Base-by-base conservation (phyloP, 2,797 vertebrate species). In the Leuciscus waleckii region DNA sequence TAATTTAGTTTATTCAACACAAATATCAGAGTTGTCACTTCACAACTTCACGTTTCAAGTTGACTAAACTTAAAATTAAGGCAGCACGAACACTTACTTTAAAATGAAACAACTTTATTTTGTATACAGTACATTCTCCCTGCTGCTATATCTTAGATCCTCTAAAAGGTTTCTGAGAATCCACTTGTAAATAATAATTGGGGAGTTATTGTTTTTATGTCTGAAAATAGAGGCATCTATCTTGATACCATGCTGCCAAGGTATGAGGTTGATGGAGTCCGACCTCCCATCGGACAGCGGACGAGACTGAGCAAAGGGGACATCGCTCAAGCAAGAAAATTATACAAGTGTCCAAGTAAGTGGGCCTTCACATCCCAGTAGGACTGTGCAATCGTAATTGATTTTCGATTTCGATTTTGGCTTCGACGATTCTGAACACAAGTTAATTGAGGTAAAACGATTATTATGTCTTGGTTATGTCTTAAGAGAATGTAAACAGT, bases 211-310 rank as follows among this genome's bases (percentile, higher is more conserved):
- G 4, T 16, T 79, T 78, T 70, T 71, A 16, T 83, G 71, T 54
- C 32, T 75, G 13, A 65, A 67, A 88, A 70, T 92, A 99, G 98
- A 93, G 97, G 97, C 58, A 94, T 97, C 88, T 98, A 98, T 91
- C 93, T 98, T 7, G 98, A 99, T 92, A 99, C 98, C 10, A 99
- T 99, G 89, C 91, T 97, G 85, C 98, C 98, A 71, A 97, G 97
- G 49, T 98, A 98, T 11, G 96, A 98, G 16, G 95, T 98, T 76
- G 97, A 97, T 1, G 97, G 97, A 23, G 95, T 96, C 82, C 93
- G 95, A 0, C 98, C 98, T 0, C 92, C 96, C 23, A 99, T 99
- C 49, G 98, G 98, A 90, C 98, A 99, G 92, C 95, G 98, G 89
- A 97, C 95, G 0, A 93, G 94, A 58, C 96, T 99, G 5, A 99